These are phyloP conservation scores for Abramis brama DNA, from an alignment of 2,113 vertebrate genomes.

Conservation along the genomic window DNA sequence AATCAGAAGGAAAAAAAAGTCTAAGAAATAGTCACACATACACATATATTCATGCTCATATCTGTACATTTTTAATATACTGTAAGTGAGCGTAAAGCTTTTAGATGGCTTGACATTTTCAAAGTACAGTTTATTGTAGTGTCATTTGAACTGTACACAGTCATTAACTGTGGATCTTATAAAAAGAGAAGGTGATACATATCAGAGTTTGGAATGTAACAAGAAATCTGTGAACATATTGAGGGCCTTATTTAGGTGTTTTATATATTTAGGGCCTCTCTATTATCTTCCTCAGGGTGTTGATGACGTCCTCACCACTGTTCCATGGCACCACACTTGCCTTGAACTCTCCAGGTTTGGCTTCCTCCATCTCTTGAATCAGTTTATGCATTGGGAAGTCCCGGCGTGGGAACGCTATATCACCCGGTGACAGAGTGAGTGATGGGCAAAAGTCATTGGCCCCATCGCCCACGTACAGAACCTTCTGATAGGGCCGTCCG, in stretches of 20 bases:
- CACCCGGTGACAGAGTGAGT: conserved; percentile 74
- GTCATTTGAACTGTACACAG: background rate
- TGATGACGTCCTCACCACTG: conserved; percentile 81
- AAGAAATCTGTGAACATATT: background rate
- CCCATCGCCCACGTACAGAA: conserved; percentile 94
- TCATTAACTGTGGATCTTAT: background rate
- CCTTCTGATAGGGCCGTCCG: conserved; percentile 81
- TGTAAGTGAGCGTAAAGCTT: no score
- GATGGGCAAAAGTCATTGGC: conserved; percentile 97
- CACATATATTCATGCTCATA: background rate
- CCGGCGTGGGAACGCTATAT: conserved; percentile 87
- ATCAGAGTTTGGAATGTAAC: background rate
- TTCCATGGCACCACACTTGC: conserved; percentile 90
- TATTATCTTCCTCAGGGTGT: conserved; percentile 83
- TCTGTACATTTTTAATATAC: background rate
- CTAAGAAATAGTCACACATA: background rate
- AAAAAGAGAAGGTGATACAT: background rate
- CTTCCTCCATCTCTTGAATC: conserved; percentile 82
- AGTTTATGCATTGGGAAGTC: conserved; percentile 92
- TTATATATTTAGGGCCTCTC: conserved; percentile 58
- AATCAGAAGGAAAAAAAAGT: background rate
- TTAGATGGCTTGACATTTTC: background rate
- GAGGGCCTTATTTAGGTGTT: conserved; percentile 44
- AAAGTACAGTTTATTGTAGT: background rate
- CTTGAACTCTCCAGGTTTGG: conserved; percentile 81